Evolutionary conservation across 92 coral and sea anemone species (phyloP).

Genomic region (Zoanthus sociatus): DNA sequence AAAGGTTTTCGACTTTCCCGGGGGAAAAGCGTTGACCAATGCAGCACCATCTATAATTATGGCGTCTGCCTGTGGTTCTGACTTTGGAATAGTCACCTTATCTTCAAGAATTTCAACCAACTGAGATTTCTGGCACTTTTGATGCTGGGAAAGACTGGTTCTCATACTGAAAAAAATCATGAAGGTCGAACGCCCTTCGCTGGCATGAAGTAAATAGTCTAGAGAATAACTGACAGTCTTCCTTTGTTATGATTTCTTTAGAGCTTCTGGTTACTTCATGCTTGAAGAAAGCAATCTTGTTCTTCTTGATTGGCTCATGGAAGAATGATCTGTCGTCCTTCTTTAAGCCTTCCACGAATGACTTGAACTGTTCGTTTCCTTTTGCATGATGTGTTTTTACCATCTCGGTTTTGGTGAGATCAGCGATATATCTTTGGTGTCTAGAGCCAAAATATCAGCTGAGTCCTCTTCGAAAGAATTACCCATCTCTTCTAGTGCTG

Average conservation of each 20-base stretch:
- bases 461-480: constrained; percentile 62
- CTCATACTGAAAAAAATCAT: constrained; percentile 54
- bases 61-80: constrained; percentile 57
- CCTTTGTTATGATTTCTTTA: constrained; percentile 52
- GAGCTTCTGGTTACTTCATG: constrained; percentile 44
- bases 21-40: constrained; percentile 52
- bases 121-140: constrained; percentile 60
- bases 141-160: constrained; percentile 48
- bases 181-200: constrained; percentile 59
- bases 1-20: constrained; percentile 46
- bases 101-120: constrained; percentile 46
- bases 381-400: constrained; percentile 46
- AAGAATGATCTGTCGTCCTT: constrained; percentile 22
- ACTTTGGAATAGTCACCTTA: constrained; percentile 50
- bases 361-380: constrained; percentile 43
- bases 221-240: constrained; percentile 42
- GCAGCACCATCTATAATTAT: constrained; percentile 24
- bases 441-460: constrained; percentile 48
- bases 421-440: constrained; percentile 64
- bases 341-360: constrained; percentile 35
- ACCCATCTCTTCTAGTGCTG: constrained; percentile 50
- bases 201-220: constrained; percentile 65
- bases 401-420: constrained; percentile 54
- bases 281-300: constrained; percentile 52
- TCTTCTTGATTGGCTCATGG: constrained; percentile 62